Percentiles rank a stretch among this genome's conserved stretches.
Conservation (phyloP, 2,797 vertebrate species). For the Heliangelus exortis region DNA sequence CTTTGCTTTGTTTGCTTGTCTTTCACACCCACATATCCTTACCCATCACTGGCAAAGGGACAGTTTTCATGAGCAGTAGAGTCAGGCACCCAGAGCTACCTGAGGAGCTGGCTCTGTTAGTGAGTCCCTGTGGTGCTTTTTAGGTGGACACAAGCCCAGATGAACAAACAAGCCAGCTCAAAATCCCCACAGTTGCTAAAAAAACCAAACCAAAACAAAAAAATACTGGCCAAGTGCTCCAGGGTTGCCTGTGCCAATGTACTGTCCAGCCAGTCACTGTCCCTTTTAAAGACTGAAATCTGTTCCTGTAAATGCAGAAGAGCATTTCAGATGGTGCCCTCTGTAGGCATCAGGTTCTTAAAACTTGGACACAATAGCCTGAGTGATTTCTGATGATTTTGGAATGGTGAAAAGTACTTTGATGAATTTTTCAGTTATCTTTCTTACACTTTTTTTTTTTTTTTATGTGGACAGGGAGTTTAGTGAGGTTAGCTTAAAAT, state of each 20-base stretch:
- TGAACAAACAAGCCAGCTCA: neutral
- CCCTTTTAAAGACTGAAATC: neutral
- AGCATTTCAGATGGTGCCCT: neutral
- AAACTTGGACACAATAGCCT: neutral
- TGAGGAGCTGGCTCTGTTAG: neutral
- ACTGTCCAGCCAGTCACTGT: neutral
- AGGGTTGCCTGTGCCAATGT: neutral
- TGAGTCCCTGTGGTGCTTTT: neutral
- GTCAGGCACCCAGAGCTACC: neutral
- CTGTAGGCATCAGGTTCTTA: neutral
- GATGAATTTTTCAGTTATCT: neutral
- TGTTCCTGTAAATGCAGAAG: neutral
- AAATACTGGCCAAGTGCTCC: neutral
- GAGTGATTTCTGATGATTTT: neutral
- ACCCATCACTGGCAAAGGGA: neutral
- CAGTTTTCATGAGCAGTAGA: neutral
- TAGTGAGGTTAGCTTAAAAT: constrained; percentile 10
- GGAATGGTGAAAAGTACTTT: neutral
- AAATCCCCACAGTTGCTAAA: neutral
- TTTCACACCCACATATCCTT: neutral
- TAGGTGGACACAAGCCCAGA: neutral
- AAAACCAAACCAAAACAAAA: neutral
- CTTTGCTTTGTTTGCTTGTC: neutral
- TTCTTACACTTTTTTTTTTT: neutral
- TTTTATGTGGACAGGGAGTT: neutral